These are phyloP conservation scores for Strix aluco DNA, from an alignment of 2,113 vertebrate genomes.

Conservation along the genomic window DNA sequence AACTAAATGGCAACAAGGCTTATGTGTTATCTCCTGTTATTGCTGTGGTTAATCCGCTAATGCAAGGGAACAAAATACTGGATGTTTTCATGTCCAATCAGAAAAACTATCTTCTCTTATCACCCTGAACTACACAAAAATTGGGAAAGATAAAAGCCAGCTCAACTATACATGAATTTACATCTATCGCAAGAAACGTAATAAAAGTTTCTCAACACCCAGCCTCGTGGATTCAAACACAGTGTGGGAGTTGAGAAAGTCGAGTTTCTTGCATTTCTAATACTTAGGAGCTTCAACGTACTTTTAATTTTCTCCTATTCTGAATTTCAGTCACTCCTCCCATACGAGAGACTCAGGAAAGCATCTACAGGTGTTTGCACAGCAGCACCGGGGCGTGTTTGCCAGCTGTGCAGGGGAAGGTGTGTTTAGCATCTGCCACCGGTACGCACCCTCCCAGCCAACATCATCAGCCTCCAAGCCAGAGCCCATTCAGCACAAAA, in stretches of 20 bases:
- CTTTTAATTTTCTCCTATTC: neutral
- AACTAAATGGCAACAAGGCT: neutral
- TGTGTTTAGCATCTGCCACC: neutral
- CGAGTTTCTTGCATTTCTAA: neutral
- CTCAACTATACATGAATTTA: neutral
- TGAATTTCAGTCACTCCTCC: neutral
- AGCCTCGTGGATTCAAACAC: neutral
- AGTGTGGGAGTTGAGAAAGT: conserved; percentile 40
- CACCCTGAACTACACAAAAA: neutral
- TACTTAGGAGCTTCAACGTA: neutral
- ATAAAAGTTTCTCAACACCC: conserved; percentile 22
- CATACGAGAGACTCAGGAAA: neutral
- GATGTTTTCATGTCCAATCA: neutral
- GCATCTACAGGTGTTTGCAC: neutral
- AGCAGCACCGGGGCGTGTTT: accelerated
- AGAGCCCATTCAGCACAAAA: neutral
- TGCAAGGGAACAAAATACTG: neutral
- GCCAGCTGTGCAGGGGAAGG: neutral
- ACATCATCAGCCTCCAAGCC: neutral
- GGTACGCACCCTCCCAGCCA: neutral
- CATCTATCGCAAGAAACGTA: neutral
- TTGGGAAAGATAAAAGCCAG: neutral
- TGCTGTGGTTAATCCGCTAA: neutral
- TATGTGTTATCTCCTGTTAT: neutral
- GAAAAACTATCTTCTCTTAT: neutral